These are phyloP conservation scores for Microdon myrmicae DNA, from an alignment of 2,888 invertebrate species.

Conservation along the genomic window DNA sequence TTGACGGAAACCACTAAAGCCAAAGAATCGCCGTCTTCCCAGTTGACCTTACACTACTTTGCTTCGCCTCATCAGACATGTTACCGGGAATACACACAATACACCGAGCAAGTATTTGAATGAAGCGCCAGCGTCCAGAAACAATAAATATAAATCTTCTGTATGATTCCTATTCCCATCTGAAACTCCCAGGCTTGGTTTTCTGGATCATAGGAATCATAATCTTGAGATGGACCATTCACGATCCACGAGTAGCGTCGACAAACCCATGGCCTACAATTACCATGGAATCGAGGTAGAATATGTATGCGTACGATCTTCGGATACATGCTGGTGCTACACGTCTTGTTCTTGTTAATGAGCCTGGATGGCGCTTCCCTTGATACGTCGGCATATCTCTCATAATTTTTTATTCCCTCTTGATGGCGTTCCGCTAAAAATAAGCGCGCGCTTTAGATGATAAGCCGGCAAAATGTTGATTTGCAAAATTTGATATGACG, in stretches of 20 bases:
- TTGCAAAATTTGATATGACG: constrained; percentile 49
- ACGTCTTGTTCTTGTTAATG: constrained; percentile 48
- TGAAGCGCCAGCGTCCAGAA: constrained; percentile 32
- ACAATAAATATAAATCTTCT: constrained; percentile 49
- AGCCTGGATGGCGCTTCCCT: constrained; percentile 50
- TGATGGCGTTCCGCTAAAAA: constrained; percentile 28
- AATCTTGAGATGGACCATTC: too few species aligned
- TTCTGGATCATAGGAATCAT: too few species aligned
- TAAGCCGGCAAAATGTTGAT: constrained; percentile 52
- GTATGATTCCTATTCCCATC: constrained; percentile 38
- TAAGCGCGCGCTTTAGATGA: constrained; percentile 34
- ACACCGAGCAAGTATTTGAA: too few species aligned
- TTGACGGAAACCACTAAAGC: too few species aligned
- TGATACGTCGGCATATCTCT: constrained; percentile 24
- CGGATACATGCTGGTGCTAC: constrained; percentile 19
- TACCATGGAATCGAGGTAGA: constrained; percentile 26
- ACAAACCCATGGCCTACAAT: constrained; percentile 26
- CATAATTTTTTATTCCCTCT: constrained; percentile 6
- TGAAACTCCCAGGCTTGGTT: constrained; percentile 22
- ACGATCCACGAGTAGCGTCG: too few species aligned
- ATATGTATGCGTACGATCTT: constrained; percentile 25
- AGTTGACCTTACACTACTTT: too few species aligned
- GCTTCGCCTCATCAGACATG: too few species aligned
- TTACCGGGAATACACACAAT: too few species aligned
- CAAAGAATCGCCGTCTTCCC: too few species aligned